Evolutionary conservation across 2,888 invertebrate species (phyloP).

Genomic region (Coleophora flavipennella): DNA sequence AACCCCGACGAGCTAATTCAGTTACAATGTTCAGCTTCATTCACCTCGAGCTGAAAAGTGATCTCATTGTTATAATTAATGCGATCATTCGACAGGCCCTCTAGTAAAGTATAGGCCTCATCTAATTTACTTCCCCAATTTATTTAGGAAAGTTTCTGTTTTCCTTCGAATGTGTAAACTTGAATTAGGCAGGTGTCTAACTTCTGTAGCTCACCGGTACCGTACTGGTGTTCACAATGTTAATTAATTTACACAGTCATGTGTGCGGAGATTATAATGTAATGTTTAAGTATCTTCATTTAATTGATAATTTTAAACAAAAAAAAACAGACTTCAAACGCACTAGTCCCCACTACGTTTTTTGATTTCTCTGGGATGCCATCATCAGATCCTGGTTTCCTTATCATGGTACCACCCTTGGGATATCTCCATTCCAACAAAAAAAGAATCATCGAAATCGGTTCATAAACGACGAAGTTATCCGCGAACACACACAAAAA

Average conservation of each 20-base stretch:
- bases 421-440: no score
- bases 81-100: not conserved
- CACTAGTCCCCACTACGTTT: no score
- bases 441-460: no score
- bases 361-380: no score
- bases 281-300: constrained; percentile 39
- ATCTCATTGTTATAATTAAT: constrained; percentile 2
- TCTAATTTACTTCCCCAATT: constrained; percentile 34
- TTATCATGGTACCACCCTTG: no score
- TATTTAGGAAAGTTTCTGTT: constrained; percentile 35
- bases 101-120: constrained; percentile 12
- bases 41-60: not conserved
- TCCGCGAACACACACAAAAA: no score
- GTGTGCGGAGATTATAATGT: constrained; percentile 18
- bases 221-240: constrained; percentile 44
- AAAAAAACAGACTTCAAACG: no score
- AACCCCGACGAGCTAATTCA: constrained; percentile 1
- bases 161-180: constrained; percentile 34
- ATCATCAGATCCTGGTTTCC: no score
- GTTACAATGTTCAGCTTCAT: not conserved
- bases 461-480: no score
- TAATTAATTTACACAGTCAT: constrained; percentile 39
- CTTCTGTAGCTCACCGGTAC: constrained; percentile 27
- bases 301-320: constrained; percentile 49
- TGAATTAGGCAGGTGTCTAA: constrained; percentile 32